These are phyloP conservation scores for Eulithis prunata DNA, from an alignment of 2,888 invertebrate genomes.

Conservation along the genomic window DNA sequence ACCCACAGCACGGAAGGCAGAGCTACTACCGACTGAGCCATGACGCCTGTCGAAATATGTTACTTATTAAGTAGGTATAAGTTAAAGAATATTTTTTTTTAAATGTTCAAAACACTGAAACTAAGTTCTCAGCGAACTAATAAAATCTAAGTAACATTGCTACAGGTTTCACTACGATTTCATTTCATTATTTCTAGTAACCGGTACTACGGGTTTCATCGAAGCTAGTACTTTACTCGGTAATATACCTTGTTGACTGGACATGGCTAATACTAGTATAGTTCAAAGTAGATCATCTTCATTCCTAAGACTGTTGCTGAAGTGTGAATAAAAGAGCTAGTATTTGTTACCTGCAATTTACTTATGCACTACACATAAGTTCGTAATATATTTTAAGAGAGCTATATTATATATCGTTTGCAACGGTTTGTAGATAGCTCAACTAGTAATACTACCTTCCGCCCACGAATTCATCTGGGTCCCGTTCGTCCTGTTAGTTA, in stretches of 20 bases:
- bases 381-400: no score
- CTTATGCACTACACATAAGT: neutral
- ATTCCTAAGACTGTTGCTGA: slow-evolving; percentile 27
- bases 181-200: slow-evolving; percentile 50
- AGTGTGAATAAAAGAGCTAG: slow-evolving; percentile 5
- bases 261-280: slow-evolving; percentile 39
- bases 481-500: no score
- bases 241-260: slow-evolving; percentile 44
- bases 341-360: neutral
- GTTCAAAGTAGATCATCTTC: slow-evolving; percentile 38
- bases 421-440: no score
- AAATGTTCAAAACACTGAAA: slow-evolving; percentile 9
- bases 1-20: no score
- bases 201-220: slow-evolving; percentile 59
- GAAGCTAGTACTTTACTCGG: slow-evolving; percentile 31
- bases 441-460: no score
- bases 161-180: slow-evolving; percentile 44
- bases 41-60: no score
- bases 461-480: no score
- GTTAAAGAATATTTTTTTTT: neutral
- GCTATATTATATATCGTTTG: no score
- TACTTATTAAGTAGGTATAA: no score
- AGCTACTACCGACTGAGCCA: no score
- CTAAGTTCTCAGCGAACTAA: slow-evolving; percentile 30
- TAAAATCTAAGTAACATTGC: slow-evolving; percentile 42